Percentiles rank a stretch among this genome's conserved stretches.
phyloP scores from a whole-genome alignment of 2,888 invertebrate species.

The Schizaphis graminum region DNA sequence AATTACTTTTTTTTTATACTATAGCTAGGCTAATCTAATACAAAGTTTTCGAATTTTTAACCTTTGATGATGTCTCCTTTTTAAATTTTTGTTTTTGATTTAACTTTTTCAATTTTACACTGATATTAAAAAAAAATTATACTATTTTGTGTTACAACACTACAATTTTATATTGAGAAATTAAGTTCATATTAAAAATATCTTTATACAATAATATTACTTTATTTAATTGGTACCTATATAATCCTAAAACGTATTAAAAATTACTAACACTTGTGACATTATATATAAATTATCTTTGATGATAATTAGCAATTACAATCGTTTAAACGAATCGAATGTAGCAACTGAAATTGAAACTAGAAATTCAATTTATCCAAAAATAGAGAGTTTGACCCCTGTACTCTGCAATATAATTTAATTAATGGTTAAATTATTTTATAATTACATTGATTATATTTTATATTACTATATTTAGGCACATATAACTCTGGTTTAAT shows the following conservation, averaged over 20 bases:
- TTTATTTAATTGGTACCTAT: background rate
- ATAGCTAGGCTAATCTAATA: background rate
- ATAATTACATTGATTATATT: background rate
- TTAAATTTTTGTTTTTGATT: conserved; percentile 20
- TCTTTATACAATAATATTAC: background rate
- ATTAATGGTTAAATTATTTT: background rate
- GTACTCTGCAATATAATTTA: background rate
- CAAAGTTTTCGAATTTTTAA: conserved; percentile 50
- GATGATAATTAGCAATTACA: background rate
- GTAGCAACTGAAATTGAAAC: background rate
- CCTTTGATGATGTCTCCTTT: conserved; percentile 42
- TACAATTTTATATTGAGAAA: background rate
- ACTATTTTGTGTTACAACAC: background rate
- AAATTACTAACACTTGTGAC: background rate
- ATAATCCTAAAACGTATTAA: background rate
- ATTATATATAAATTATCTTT: background rate
- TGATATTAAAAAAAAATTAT: background rate
- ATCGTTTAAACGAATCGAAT: background rate
- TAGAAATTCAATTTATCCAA: background rate
- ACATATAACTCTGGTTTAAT: background rate
- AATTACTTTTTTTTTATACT: conserved; percentile 50
- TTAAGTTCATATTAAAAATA: background rate
- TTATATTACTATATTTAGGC: background rate
- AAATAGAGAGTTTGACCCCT: background rate
- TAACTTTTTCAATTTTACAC: background rate